Base-by-base conservation (phyloP, 2,113 vertebrate species). In the Nyctereutes procyonoides region DNA sequence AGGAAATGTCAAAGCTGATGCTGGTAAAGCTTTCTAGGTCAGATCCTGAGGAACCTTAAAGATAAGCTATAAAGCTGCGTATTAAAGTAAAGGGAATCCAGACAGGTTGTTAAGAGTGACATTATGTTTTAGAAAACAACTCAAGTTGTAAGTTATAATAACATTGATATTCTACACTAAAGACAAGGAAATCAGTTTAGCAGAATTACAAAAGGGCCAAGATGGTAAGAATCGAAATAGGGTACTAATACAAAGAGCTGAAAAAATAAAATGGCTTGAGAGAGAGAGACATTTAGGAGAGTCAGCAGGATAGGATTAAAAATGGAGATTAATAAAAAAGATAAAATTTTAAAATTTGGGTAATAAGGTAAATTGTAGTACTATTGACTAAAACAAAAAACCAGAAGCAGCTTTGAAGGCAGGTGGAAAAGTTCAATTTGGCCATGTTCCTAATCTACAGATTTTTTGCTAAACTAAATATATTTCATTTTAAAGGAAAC, bases 21-120 rank as follows among this genome's bases (percentile, higher is more conserved):
- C n/a, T 94, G 22, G 32, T 63, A 82, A 85, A 95, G 24, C 35
- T 88, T 74, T 53, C 30, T 69, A 94, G 48, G 81, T 89, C 71
- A 94, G 53, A 83, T 73, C 62, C 91, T 63, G 38, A 96, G 48
- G 35, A 81, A 26, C 30, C n/a, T 93, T 95, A 65, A 91, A 90
- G 38, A 69, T n/a, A 91, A 38, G 35, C n/a, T 58, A 91, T 88
- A 91, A 88, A 90, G 93, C 0, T 26, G 16, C 51, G 65, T 60
- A 43, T 53, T 83, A 92, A 96, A 94, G 30, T 74, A 86, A 80
- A 3, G 26, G 11, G 55, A 93, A 92, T 88, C 30, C 58, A 67
- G 60, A 89, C 35, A 92, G 26, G 63, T 28, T 71, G 71, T 43
- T 19, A 92, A 85, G 38, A 80, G 43, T 71, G 24, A 96, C 14